These are phyloP conservation scores for Cantharis rufa DNA, from an alignment of 2,888 invertebrate species.

Conservation along the genomic window DNA sequence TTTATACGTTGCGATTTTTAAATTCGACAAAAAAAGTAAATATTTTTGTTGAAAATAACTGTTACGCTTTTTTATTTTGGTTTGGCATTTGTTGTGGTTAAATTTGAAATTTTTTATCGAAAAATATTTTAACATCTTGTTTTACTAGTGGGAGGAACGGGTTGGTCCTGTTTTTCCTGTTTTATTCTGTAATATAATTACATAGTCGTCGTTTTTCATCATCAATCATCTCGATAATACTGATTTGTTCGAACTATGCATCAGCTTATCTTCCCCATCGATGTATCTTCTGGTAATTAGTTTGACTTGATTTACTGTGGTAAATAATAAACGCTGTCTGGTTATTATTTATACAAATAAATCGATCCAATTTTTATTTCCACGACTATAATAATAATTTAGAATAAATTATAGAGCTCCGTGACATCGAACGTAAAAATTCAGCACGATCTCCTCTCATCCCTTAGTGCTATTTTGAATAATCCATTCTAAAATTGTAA, in stretches of 20 bases:
- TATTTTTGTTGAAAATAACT: not conserved
- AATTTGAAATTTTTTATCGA: constrained; percentile 41
- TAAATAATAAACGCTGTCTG: constrained; percentile 23
- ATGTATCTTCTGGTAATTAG: constrained; percentile 40
- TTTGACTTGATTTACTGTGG: constrained; percentile 18
- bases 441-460: not conserved
- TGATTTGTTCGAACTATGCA: constrained; percentile 50
- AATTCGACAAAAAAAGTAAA: not conserved
- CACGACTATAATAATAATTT: not conserved
- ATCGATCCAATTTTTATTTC: not conserved
- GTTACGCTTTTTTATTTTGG: not conserved
- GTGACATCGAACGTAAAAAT: constrained; percentile 11
- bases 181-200: constrained; percentile 49
- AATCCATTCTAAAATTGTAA: constrained; percentile 7
- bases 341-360: constrained; percentile 20
- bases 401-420: not conserved
- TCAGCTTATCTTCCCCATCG: constrained; percentile 48
- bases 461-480: not conserved
- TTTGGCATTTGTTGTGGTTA: not conserved
- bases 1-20: not conserved
- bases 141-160: constrained; percentile 51
- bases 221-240: constrained; percentile 55
- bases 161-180: constrained; percentile 41
- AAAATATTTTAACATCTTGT: constrained; percentile 48
- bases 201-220: constrained; percentile 53